Evolutionary conservation across 1,140 invertebrate genomes (phyloP).

Genomic region (Spodoptera frugiperda): DNA sequence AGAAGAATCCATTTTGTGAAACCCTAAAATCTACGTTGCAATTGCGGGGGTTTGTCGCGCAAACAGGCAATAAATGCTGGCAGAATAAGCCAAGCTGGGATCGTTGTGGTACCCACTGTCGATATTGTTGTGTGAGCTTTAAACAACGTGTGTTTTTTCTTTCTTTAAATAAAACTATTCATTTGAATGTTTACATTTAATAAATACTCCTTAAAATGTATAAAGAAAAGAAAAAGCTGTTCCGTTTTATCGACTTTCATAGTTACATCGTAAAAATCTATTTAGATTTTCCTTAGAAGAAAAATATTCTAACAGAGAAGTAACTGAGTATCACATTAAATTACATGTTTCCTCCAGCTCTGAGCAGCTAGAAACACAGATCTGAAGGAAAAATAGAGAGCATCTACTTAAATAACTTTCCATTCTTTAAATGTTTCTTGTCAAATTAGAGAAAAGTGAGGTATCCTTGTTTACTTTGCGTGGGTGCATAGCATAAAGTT

Average conservation of each 20-base stretch:
- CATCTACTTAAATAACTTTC: not conserved
- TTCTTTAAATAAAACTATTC: constrained; percentile 28
- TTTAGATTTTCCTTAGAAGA: constrained; percentile 4
- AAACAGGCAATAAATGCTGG: constrained; percentile 57
- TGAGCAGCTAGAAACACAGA: not conserved
- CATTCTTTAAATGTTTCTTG: not conserved
- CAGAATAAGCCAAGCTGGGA: constrained; percentile 55
- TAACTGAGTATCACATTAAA: not conserved
- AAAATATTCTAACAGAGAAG: not conserved
- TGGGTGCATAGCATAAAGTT: too few relatives aligned
- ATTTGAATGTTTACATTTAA: constrained; percentile 15
- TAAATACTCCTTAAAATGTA: constrained; percentile 30
- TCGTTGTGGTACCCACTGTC: constrained; percentile 47
- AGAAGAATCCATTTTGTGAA: constrained; percentile 56
- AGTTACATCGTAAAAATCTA: not conserved
- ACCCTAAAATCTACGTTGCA: constrained; percentile 55
- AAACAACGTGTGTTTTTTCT: constrained; percentile 24
- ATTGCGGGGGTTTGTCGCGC: constrained; percentile 58
- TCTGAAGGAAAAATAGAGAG: not conserved
- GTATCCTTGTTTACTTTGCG: not conserved
- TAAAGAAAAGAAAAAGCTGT: not conserved
- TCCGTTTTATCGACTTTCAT: not conserved
- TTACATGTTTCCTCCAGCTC: not conserved
- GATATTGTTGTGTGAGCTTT: constrained; percentile 48
- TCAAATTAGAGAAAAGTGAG: not conserved